These are phyloP conservation scores for Scelioninae gen. 1 DNA, from an alignment of 2,888 invertebrate genomes.

Conservation along the genomic window DNA sequence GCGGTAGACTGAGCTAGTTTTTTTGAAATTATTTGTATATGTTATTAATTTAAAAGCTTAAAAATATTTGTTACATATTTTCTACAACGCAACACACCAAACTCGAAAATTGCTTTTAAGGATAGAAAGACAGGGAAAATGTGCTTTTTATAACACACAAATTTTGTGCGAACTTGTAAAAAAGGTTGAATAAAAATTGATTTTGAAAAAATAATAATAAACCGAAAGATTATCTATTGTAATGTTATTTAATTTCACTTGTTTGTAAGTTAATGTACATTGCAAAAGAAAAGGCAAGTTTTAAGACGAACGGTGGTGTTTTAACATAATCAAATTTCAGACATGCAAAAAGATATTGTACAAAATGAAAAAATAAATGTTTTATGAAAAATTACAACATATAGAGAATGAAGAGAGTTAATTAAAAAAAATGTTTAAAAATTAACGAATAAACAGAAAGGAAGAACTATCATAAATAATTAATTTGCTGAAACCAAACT, in stretches of 20 bases:
- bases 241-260: constrained; percentile 18
- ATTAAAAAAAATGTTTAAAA: no score
- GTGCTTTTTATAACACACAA: constrained; percentile 5
- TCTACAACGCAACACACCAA: constrained; percentile 29
- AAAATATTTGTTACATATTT: no score
- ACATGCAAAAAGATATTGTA: constrained; percentile 75
- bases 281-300: constrained; percentile 66
- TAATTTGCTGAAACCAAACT: constrained; percentile 82
- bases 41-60: no score
- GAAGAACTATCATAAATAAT: constrained; percentile 44
- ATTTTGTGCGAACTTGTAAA: not conserved
- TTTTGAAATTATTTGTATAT: no score
- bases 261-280: constrained; percentile 55
- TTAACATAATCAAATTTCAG: constrained; percentile 74
- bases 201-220: constrained; percentile 7
- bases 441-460: constrained; percentile 10
- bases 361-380: constrained; percentile 41
- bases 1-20: no score
- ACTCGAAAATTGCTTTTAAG: constrained; percentile 45
- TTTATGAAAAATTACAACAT: constrained; percentile 26
- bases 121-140: constrained; percentile 28
- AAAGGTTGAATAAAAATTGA: constrained; percentile 1
- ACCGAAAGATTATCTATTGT: constrained; percentile 7
- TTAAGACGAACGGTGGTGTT: constrained; percentile 77
- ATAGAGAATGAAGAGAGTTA: constrained; percentile 11